These are phyloP conservation scores for Odontophorus gujanensis DNA, from an alignment of 2,113 vertebrate genomes.

Conservation along the genomic window DNA sequence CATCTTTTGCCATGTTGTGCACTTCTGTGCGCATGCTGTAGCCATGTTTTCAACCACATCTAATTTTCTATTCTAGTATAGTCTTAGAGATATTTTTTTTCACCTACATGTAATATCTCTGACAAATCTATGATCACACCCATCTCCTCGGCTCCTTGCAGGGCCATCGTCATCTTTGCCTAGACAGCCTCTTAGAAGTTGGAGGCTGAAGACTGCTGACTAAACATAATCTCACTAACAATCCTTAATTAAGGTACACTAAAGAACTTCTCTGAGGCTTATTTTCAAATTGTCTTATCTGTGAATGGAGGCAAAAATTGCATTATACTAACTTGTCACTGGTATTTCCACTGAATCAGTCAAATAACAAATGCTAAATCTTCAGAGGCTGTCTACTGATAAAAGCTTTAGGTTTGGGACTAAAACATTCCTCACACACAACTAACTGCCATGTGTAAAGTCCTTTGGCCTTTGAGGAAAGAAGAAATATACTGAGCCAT, in stretches of 20 bases:
- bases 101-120: not conserved
- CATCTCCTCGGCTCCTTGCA: not conserved
- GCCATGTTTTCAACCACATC: not conserved
- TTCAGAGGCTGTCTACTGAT: not conserved
- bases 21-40: not conserved
- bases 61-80: not conserved
- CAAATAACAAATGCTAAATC: not conserved
- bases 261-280: not conserved
- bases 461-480: not conserved
- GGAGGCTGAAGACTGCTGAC: not conserved
- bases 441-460: not conserved
- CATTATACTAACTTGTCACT: not conserved
- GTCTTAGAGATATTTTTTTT: not conserved
- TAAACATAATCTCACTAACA: constrained; percentile 28
- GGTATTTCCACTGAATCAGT: not conserved
- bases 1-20: not conserved
- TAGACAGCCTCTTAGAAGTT: not conserved
- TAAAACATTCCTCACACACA: not conserved
- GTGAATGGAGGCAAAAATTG: not conserved
- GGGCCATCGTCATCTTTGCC: not conserved
- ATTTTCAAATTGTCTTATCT: constrained; percentile 15
- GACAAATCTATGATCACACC: not conserved
- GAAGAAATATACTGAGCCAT: not conserved
- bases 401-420: not conserved
- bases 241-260: not conserved